These are phyloP conservation scores for Minunthozetes semirufus DNA, from an alignment of 2,888 invertebrate species.

Conservation along the genomic window DNA sequence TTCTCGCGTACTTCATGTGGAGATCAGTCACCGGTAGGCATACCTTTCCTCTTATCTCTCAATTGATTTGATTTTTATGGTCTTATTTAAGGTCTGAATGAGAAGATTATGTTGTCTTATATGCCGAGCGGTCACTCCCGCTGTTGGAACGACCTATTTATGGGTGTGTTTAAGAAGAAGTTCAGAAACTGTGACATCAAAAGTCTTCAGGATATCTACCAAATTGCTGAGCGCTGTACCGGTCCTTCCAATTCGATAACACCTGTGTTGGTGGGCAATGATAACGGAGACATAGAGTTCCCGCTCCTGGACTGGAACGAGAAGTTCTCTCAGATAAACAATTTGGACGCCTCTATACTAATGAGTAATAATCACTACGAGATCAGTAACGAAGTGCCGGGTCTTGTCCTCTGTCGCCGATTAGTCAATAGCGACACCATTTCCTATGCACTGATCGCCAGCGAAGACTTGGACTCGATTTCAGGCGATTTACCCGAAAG, in stretches of 20 bases:
- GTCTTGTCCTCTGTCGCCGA: constrained; percentile 31
- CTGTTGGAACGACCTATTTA: constrained; percentile 35
- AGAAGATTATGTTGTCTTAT: constrained; percentile 24
- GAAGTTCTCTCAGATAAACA: constrained; percentile 17
- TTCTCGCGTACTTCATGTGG: constrained; percentile 35
- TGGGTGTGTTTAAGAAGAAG: constrained; percentile 34
- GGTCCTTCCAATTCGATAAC: constrained; percentile 1
- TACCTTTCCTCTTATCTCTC: background rate
- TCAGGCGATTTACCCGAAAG: constrained; percentile 14
- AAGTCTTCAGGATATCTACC: constrained; percentile 13
- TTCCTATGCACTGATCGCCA: constrained; percentile 23
- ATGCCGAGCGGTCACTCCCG: constrained; percentile 33
- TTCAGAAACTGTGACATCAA: constrained; percentile 32
- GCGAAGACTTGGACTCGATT: constrained; percentile 21
- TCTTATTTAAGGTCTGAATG: constrained; percentile 13
- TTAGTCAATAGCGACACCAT: constrained; percentile 8
- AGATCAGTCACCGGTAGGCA: constrained; percentile 25
- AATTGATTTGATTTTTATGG: background rate
- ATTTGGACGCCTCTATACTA: constrained; percentile 18
- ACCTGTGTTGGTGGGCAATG: constrained; percentile 31
- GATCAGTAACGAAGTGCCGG: constrained; percentile 32
- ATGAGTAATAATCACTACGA: constrained; percentile 30
- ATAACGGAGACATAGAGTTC: constrained; percentile 13
- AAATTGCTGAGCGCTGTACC: constrained; percentile 30
- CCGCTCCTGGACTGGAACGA: constrained; percentile 31